Conservation (phyloP, 2,888 invertebrate genomes). For the Didymodactylos carnosus region DNA sequence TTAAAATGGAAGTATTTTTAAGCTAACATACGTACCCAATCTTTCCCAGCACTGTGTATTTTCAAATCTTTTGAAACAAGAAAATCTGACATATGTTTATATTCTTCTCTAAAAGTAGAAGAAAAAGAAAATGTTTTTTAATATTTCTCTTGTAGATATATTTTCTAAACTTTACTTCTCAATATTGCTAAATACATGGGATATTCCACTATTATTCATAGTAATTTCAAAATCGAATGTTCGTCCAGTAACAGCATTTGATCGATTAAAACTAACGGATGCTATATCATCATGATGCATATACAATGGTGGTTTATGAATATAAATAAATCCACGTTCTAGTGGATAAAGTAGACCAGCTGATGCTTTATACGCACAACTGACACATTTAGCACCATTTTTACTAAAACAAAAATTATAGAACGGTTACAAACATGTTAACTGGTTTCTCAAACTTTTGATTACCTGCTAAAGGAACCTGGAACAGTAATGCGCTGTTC, state of each 20-base stretch:
- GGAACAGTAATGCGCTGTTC: slow-evolving; percentile 82
- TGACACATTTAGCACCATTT: slow-evolving; percentile 30
- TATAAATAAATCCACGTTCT: slow-evolving; percentile 90
- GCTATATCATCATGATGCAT: slow-evolving; percentile 88
- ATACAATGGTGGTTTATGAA: slow-evolving; percentile 92
- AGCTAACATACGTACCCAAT: background rate
- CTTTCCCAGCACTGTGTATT: slow-evolving; percentile 2
- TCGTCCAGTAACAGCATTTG: slow-evolving; percentile 18
- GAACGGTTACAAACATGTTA: background rate
- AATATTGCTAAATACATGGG: slow-evolving; percentile 10
- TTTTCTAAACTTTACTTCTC: background rate
- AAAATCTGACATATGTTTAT: slow-evolving; percentile 8
- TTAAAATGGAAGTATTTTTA: background rate
- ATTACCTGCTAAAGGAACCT: slow-evolving; percentile 69
- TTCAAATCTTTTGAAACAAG: slow-evolving; percentile 7
- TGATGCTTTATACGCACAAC: slow-evolving; percentile 12
- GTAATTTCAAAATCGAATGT: slow-evolving; percentile 40
- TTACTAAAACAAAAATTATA: slow-evolving; percentile 23
- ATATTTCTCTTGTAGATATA: background rate
- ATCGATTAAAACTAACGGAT: slow-evolving; percentile 42
- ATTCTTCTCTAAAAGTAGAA: background rate
- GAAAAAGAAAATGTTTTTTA: background rate
- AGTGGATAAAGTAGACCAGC: slow-evolving; percentile 64
- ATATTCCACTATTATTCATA: slow-evolving; percentile 8
- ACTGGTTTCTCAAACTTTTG: background rate